Base-by-base conservation (phyloP, 2,113 vertebrate genomes). In the Varanus komodoensis region DNA sequence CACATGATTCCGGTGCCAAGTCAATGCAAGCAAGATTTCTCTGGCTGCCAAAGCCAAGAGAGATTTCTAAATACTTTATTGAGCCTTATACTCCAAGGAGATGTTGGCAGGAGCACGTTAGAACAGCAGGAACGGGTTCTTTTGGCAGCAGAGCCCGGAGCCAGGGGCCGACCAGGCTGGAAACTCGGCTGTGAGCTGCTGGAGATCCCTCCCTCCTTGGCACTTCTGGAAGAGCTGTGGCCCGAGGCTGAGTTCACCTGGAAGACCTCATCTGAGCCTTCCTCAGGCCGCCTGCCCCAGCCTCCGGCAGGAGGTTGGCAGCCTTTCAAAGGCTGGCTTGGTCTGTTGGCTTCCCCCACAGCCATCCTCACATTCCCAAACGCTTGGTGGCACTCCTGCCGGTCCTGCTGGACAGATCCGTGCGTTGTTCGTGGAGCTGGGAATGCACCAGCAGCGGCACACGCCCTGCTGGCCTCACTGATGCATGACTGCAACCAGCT, bases 331-430 rank as follows among this genome's bases (percentile, higher is more conserved):
- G 64, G 1, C 2, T 0, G 0, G 1, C 21, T 82, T 92, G 38
- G 38, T 44, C 38, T 74, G 86, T 87, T 67, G 88, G 85, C 86
- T 44, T 87, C 92, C 69, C 48, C 29, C 38, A 54, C 87, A 84
- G 87, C 9, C 86, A 80, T 44, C 1, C 0, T 94, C 87, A 11
- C 78, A 32, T 94, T 95, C 84, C 81, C 2, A 0, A 0, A 86
- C 94, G 93, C 94, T 73, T 84, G 93, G 93, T 95, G 93, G 34
- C 92, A 83, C 89, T 68, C 82, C 91, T 73, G 88, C 94, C 93
- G 93, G 38, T 44, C 38, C 38, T 44, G 2, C 38, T 12, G 91
- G 92, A 87, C 93, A 90, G 89, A 92, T 75, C 86, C 95, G 91
- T 48, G 89, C 88, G 93, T 91, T 87, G 0, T 3, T 93, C 94